phyloP scores from a whole-genome alignment of 2,888 invertebrate genomes.

The Shargacucullia verbasci region DNA sequence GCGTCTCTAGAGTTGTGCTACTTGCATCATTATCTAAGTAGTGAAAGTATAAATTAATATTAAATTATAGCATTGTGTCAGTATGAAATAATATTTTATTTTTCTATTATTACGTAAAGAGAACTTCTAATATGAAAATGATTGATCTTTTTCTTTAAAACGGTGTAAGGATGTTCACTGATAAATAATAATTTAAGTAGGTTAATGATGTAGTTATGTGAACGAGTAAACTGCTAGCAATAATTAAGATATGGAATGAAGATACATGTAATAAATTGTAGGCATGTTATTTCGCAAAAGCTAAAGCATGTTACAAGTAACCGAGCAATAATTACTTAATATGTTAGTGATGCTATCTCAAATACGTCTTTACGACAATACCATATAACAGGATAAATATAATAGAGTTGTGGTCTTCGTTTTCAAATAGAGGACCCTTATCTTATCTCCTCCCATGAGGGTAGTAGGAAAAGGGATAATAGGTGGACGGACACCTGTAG shows the following conservation, averaged over 20 bases:
- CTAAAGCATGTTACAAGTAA: constrained; percentile 12
- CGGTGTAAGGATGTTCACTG: constrained; percentile 25
- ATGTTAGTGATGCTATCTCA: constrained; percentile 18
- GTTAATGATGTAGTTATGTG: constrained; percentile 40
- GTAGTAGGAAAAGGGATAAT: constrained; percentile 38
- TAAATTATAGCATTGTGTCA: constrained; percentile 37
- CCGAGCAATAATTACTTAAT: constrained; percentile 34
- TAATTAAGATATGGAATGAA: constrained; percentile 31
- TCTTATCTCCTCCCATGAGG: constrained; percentile 36
- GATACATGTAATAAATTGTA: constrained; percentile 23
- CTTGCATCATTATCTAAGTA: constrained; percentile 31
- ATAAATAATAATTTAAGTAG: constrained; percentile 28
- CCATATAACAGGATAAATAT: no score
- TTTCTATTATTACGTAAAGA: constrained; percentile 42
- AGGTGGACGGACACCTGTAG: constrained; percentile 30
- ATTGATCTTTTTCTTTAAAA: constrained; percentile 25
- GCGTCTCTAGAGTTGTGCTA: constrained; percentile 6
- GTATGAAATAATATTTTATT: constrained; percentile 21
- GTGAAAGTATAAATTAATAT: constrained; percentile 52
- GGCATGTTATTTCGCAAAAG: constrained; percentile 24
- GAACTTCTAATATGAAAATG: constrained; percentile 16
- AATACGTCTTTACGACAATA: constrained; percentile 13
- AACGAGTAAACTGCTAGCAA: constrained; percentile 13
- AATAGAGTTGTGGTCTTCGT: constrained; percentile 7
- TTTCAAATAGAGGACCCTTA: constrained; percentile 24